Evolutionary conservation across 2,113 vertebrate species (phyloP), one percentile per base, ranked within the genome.

Genomic region (Corythoichthys haematopterus): DNA sequence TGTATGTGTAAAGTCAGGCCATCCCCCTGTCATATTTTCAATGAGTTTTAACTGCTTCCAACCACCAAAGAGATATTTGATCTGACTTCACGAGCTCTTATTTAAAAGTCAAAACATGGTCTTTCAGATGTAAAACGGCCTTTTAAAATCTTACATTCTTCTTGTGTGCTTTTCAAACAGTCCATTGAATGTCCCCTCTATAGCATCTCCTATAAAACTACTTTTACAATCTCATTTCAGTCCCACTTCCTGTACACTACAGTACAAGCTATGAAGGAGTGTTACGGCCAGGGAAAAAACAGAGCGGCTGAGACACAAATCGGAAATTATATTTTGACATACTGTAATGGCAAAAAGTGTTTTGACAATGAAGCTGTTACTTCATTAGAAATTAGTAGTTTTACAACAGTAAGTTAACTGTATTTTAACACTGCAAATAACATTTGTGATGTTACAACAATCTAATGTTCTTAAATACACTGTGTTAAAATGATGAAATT

Each of bases 141-240:
- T 55, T 75, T 80, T 69, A 68, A 71, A 84, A 78, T 59, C 60
- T 65, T 89, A 89, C 83, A 88, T 86, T 89, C 87, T 78, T 74
- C 75, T 75, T 75, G 50, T 85, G 80, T 88, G 83, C 83, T 76
- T 65, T 66, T 66, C 71, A 66, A 53, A 80, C 66, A 74, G 70
- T 82, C 72, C 65, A 73, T 69, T 71, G 64, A 69, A 15, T 46
- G 48, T 66, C 40, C 59, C 55, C n/a, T 33, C 71, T 50, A 46
- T n/a, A 38, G 37, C 77, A 66, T 47, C 74, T 80, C 58, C 75
- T 76, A 78, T 38, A 84, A 74, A 83, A 79, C 68, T 77, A 79
- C 16, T 65, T 79, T 65, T 85, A 75, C 70, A 86, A 74, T 83
- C 76, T 84, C 66, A 64, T 65, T 81, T 47, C 13, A 9, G 67